Evolutionary conservation across 2,888 invertebrate genomes (phyloP).

Genomic region (Strigamia maritima): DNA sequence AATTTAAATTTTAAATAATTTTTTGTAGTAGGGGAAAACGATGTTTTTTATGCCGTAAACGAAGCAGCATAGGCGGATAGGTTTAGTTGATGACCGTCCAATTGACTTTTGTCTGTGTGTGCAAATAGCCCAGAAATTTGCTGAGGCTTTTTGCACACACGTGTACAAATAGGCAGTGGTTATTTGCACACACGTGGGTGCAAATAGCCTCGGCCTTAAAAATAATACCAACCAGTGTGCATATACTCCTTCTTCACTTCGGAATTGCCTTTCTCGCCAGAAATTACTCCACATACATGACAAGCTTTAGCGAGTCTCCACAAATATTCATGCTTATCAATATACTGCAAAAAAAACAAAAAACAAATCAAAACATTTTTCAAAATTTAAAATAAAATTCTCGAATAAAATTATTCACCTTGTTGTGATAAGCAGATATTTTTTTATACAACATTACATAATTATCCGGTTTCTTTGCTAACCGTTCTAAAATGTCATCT

Average conservation of each 20-base stretch:
- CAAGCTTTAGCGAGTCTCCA: slow-evolving; percentile 55
- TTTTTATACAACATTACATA: slow-evolving; percentile 8
- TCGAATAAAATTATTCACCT: slow-evolving; percentile 42
- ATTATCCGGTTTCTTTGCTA: neutral
- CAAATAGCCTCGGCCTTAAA: too few species aligned
- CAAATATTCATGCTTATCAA: slow-evolving; percentile 50
- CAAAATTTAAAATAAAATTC: slow-evolving; percentile 14
- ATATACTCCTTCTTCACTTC: slow-evolving; percentile 50
- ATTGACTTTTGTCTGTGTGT: too few species aligned
- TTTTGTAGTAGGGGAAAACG: too few species aligned
- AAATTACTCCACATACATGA: slow-evolving; percentile 38
- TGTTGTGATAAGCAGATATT: neutral
- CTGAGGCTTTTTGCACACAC: too few species aligned
- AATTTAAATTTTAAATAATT: too few species aligned
- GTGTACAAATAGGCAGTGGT: too few species aligned
- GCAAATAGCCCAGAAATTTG: too few species aligned
- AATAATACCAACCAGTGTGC: too few species aligned
- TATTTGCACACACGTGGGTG: too few species aligned
- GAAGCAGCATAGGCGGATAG: too few species aligned
- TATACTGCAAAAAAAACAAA: slow-evolving; percentile 43
- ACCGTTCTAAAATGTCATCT: slow-evolving; percentile 35
- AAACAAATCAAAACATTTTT: neutral
- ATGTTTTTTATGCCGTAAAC: too few species aligned
- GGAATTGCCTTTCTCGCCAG: slow-evolving; percentile 48
- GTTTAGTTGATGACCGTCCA: too few species aligned